A percentile compares a stretch with the other conserved stretches of the same genome.
phyloP scores from a whole-genome alignment of 2,113 vertebrate genomes.

The Mustelus asterias region DNA sequence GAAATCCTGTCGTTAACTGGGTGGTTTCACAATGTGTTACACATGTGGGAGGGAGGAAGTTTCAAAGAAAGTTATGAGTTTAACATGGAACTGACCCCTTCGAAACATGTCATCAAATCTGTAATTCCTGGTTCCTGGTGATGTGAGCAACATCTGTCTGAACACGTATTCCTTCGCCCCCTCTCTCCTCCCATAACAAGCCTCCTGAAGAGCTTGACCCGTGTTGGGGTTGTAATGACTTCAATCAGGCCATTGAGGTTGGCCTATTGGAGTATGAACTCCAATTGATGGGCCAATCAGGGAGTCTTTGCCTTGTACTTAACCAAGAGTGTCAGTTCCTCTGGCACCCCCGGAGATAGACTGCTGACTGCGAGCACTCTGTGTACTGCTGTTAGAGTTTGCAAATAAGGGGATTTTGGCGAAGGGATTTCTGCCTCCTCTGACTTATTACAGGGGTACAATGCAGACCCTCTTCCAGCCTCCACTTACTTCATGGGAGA shows the following conservation, averaged over 20 bases:
- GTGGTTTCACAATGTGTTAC: background rate
- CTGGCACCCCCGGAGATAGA: too few species aligned
- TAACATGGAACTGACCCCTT: background rate
- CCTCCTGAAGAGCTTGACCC: background rate
- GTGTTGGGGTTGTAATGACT: background rate
- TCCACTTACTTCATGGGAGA: background rate
- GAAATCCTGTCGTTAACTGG: background rate
- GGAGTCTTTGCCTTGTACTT: too few species aligned
- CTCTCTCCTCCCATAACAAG: background rate
- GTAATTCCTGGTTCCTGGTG: background rate
- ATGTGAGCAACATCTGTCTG: conserved; percentile 14
- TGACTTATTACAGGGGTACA: too few species aligned
- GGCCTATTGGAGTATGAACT: too few species aligned
- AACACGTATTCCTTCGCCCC: background rate
- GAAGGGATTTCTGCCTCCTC: too few species aligned
- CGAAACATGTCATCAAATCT: background rate
- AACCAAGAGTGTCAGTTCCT: too few species aligned
- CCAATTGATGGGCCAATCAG: too few species aligned
- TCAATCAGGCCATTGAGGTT: too few species aligned
- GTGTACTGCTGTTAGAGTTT: too few species aligned
- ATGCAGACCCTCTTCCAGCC: background rate
- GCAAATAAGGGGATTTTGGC: too few species aligned
- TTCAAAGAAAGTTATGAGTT: conserved; percentile 15
- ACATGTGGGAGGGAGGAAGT: background rate
- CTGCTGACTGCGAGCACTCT: too few species aligned